Conservation (phyloP, 2,797 vertebrate species). For the Megaceryle alcyon region DNA sequence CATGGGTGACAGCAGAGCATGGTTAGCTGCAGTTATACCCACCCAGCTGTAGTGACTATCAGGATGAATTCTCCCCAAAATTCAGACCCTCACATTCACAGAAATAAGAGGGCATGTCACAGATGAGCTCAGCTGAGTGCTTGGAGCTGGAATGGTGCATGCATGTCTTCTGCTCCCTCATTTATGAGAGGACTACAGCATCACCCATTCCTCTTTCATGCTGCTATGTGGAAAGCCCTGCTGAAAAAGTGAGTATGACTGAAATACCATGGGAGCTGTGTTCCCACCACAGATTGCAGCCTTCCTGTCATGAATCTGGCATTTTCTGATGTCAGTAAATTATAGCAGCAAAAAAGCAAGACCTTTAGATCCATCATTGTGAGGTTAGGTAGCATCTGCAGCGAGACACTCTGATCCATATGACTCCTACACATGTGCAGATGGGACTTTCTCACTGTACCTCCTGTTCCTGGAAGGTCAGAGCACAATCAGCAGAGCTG, state of each 20-base stretch:
- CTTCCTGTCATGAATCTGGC: background rate
- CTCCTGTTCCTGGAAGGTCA: background rate
- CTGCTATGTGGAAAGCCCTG: background rate
- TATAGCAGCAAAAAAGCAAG: background rate
- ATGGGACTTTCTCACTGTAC: background rate
- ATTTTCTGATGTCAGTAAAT: background rate
- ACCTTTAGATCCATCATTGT: background rate
- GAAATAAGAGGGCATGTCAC: background rate
- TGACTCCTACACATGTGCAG: rapidly evolving
- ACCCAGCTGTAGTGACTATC: background rate
- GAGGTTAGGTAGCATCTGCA: background rate
- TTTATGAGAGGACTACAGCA: background rate
- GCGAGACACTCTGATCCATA: background rate
- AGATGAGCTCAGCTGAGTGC: background rate
- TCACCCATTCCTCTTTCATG: background rate
- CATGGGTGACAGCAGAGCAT: background rate
- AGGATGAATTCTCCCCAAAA: background rate
- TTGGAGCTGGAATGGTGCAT: background rate
- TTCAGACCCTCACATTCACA: background rate
- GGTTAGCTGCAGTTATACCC: background rate
- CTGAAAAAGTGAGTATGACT: background rate
- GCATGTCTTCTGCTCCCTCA: background rate
- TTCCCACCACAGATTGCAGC: background rate
- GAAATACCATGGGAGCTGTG: background rate
- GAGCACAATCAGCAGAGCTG: background rate